Base-by-base conservation (phyloP, 2,888 invertebrate species). In the Shargacucullia verbasci region DNA sequence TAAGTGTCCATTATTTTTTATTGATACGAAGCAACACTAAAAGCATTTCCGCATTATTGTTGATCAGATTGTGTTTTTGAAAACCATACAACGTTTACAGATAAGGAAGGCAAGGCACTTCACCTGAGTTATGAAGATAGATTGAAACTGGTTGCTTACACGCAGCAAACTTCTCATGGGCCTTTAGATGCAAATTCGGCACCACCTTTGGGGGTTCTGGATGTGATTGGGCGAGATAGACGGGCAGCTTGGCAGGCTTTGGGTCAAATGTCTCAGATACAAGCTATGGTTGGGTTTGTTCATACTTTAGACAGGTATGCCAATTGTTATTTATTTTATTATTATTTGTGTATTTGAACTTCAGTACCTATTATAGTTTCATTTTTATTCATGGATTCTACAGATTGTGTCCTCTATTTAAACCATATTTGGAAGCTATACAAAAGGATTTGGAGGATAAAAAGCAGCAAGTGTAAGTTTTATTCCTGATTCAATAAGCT, bases 61-160 rank as follows among this genome's bases (percentile, higher is more conserved):
- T 57, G 15, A 6, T 46, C 3, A 29, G 46, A 58, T 61, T 60
- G 25, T 15, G 12, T 34, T 38, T 40, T 34, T 35, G 13, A 50
- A 50, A 41, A 41, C 14, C 33, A 8, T 12, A 55, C 8, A 40
- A 38, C 38, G 40, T 34, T 71, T 94, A 12, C 89, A 99, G 99
- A 99, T 87, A 99, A 99, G 93, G 98, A 98, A 92, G 99, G 99
- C n/a, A 99, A 99, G 94, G 99, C 99, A 2, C 95, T 99, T 44
- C 98, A 98, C 82, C 95, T 99, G 61, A 98, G 98, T 41, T 99
- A 99, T 87, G 97, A 98, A 88, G 98, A 99, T 84, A 98, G 98
- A 84, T 89, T 99, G 52, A 97, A 97, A 84, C 91, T 99, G 65
- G 97, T 99, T 13, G 99, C 99, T 1, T 97, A 97, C 81, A 98